Evolutionary conservation across 2,888 invertebrate genomes (phyloP), one percentile per base, ranked within the genome.

Genomic region (Sminthurinus aureus): DNA sequence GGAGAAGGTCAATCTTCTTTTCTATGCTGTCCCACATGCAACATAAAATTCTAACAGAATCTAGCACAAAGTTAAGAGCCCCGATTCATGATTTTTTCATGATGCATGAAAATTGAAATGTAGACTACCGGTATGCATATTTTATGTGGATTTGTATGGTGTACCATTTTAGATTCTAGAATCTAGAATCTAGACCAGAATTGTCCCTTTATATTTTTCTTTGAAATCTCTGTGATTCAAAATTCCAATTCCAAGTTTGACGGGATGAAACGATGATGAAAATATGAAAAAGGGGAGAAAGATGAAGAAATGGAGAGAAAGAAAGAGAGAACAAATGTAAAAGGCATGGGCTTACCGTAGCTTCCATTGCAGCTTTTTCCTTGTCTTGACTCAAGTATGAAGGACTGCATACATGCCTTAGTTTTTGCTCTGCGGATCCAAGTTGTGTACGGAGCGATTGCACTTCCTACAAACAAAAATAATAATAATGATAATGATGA

Each of bases 351-450:
- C 95, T 93, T 95, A 97, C 97, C 95, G 96, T 96, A 92, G 96
- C 96, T 90, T 96, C 96, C 90, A 93, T 93, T 88, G 93, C 92
- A 88, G 95, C 95, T 89, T 94, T 94, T 89, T 96, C 96, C 89
- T 95, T 93, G 90, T 96, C 96, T 89, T 94, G 94, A 85, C 96
- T 94, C 90, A 94, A 92, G 91, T 96, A 95, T 89, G 95, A 94
- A 64, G 96, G 96, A 90, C 95, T 95, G 91, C 95, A 93, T 78
- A 95, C 94, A 85, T 94, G 93, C 85, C 97, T 93, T 90, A 97
- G 92, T 90, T 95, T 95, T 91, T 96, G 96, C 91, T 97, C 97
- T 87, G 95, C 95, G 90, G 95, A 94, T 86, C 96, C 93, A 89
- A 96, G 94, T 90, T 95, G 94, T 89, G 95, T 95, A 84, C 96